Base-by-base conservation (phyloP, 2,113 vertebrate species). In the Oreamnos americanus region DNA sequence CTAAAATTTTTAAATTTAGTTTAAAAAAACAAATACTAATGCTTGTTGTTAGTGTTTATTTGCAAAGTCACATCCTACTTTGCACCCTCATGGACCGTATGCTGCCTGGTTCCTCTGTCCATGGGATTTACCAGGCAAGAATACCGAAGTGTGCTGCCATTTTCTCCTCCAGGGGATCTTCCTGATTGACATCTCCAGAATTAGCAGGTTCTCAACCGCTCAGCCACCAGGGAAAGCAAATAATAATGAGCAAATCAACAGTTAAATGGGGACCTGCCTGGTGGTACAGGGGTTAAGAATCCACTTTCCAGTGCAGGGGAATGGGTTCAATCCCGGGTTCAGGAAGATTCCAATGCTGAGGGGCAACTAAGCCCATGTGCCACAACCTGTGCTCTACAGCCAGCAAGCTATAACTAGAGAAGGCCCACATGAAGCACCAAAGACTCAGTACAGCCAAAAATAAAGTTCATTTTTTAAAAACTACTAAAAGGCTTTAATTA, bases 401-500 rank as follows among this genome's bases (percentile, higher is more conserved):
- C 39, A 76, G 71, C 21, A 43, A 76, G 71, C 71, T 76, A 7
- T 26, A 76, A 14, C 71, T 7, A 43, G 71, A 76, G 36, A 71
- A 71, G n/a, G 19, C 36, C 67, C 36, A 74, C 67, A 13, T 25
- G 67, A 74, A 74, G 71, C 71, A 43, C 21, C 71, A 43, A 76
- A 76, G 71, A 43, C 12, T 76, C 36, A 76, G 36, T 23, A 43
- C 23, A 76, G 39, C 71, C 39, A 76, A 76, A 76, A 74, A 23
- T 21, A 71, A 39, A 13, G 25, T 26, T 43, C 26, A 43, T 26
- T 74, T 71, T 71, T 39, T 57, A 76, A 49, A 3, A 85, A 49
- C 12, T 93, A 94, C 57, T 89, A 92, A 94, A 94, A 95, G n/a
- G 8, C 30, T 97, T 94, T 95, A 78, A 43, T 96, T 79, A 71